Evolutionary conservation across 2,888 invertebrate genomes (phyloP).

Genomic region (Tyria jacobaeae): DNA sequence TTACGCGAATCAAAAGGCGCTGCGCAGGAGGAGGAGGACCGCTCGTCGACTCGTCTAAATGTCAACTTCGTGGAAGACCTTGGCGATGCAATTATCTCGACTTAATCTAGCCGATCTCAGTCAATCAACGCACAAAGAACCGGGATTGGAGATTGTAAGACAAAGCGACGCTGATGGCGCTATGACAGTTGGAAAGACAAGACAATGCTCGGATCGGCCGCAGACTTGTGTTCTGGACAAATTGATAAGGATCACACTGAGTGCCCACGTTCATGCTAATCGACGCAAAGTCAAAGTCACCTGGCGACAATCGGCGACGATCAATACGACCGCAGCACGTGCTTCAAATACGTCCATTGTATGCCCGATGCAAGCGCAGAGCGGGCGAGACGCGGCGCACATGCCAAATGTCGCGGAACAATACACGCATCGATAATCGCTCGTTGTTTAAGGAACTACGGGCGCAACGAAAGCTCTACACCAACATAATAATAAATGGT

Average conservation of each 20-base stretch:
- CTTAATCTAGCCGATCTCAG: constrained; percentile 69
- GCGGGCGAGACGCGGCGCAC: constrained; percentile 72
- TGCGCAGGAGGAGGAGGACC: constrained; percentile 59
- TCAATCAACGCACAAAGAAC: constrained; percentile 73
- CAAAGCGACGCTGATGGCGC: constrained; percentile 66
- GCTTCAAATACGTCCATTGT: constrained; percentile 80
- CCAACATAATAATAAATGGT: constrained; percentile 70
- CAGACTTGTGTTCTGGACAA: constrained; percentile 68
- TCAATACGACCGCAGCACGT: constrained; percentile 82
- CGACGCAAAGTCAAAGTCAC: constrained; percentile 73
- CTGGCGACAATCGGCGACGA: constrained; percentile 67
- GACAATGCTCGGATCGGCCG: constrained; percentile 73
- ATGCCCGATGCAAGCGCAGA: constrained; percentile 74
- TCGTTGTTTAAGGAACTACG: constrained; percentile 70
- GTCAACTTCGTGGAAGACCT: constrained; percentile 77
- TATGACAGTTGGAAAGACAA: constrained; percentile 73
- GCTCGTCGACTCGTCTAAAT: constrained; percentile 75
- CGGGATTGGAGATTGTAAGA: constrained; percentile 62
- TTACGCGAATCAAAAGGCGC: constrained; percentile 77
- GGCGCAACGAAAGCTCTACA: constrained; percentile 71
- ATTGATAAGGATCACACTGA: constrained; percentile 76
- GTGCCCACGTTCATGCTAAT: constrained; percentile 75
- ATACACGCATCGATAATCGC: constrained; percentile 79
- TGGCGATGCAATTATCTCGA: constrained; percentile 76
- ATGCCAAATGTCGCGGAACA: constrained; percentile 80